Base-by-base conservation (phyloP, 2,797 vertebrate species). In the Balearica regulorum region DNA sequence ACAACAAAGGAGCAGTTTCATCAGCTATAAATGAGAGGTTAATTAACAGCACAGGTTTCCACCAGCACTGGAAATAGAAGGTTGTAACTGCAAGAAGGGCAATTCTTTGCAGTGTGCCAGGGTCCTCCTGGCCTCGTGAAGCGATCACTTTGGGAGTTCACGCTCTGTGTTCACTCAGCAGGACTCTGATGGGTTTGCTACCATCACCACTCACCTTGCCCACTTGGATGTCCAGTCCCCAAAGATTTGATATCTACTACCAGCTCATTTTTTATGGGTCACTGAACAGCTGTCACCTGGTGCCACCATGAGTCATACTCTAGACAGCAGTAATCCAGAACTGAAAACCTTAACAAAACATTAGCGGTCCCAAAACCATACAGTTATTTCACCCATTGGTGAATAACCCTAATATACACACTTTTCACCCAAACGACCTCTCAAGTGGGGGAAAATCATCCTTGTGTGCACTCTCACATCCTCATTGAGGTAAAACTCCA, bases 401-500 rank as follows among this genome's bases (percentile, higher is more conserved):
- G 37, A 51, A 29, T 39, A 64, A 66, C 12, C 1, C 35, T 31
- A 31, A n/a, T 7, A 13, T n/a, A 19, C 22, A 33, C 31, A 19
- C 15, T 53, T 49, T 64, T 68, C 58, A 83, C 15, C 7, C 35
- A 87, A 60, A 66, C 0, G 4, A 60, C 17, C 3, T 54, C 25
- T 73, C 31, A 57, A 9, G 22, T 11, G 18, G 21, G 6, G 22
- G 22, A 33, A 66, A 64, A 46, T 60, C n/a, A 20, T 26, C 37
- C 17, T 35, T 73, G 26, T 2, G 3, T 33, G 28, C 1, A 1
- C 15, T 73, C 8, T 21, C 17, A 25, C 0, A 0, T 25, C 10
- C 17, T 89, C 43, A n/a, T 21, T 48, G 61, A 60, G n/a, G 53
- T 28, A 75, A 81, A 78, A 21, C 2, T 58, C 35, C 28, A 24